These are phyloP conservation scores for Phrynocephalus guinanensis DNA, from an alignment of 2,797 vertebrate genomes.

Conservation along the genomic window DNA sequence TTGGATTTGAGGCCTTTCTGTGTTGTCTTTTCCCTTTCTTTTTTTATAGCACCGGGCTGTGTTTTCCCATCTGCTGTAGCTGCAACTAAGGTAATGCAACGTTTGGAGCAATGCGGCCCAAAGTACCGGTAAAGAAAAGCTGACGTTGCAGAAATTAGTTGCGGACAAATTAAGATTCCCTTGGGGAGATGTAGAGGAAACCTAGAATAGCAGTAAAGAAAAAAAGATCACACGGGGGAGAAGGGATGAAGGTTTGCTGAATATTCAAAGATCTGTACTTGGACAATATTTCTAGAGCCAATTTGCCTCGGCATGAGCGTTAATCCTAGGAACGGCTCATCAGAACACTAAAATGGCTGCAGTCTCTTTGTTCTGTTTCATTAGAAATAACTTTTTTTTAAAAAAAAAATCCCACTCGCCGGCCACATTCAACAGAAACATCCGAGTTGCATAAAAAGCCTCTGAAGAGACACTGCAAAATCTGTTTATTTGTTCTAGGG, in stretches of 20 bases:
- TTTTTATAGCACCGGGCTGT: too few species aligned
- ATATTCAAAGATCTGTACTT: background rate
- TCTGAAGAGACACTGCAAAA: constrained; percentile 43
- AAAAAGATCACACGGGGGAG: too few species aligned
- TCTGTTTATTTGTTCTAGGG: constrained; percentile 47
- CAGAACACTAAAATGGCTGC: constrained; percentile 22
- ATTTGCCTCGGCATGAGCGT: background rate
- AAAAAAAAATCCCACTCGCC: background rate
- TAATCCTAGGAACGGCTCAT: background rate
- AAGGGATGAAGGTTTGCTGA: background rate
- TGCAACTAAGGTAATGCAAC: too few species aligned
- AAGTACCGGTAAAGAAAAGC: too few species aligned
- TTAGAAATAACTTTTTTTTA: background rate
- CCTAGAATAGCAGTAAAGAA: background rate
- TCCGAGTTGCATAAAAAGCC: constrained; percentile 38
- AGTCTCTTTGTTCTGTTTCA: constrained; percentile 21
- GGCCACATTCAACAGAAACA: background rate
- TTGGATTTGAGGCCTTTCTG: too few species aligned
- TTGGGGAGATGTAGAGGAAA: too few species aligned
- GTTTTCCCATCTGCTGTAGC: too few species aligned
- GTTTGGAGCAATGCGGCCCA: too few species aligned
- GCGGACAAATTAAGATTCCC: too few species aligned
- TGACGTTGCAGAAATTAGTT: too few species aligned
- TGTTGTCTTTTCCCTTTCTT: too few species aligned
- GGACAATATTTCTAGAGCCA: background rate